Percentiles rank a stretch among this genome's conserved stretches.
These are phyloP conservation scores for Caenorhabditis tropicalis DNA, from an alignment of 1,140 invertebrate species.

Conservation along the genomic window DNA sequence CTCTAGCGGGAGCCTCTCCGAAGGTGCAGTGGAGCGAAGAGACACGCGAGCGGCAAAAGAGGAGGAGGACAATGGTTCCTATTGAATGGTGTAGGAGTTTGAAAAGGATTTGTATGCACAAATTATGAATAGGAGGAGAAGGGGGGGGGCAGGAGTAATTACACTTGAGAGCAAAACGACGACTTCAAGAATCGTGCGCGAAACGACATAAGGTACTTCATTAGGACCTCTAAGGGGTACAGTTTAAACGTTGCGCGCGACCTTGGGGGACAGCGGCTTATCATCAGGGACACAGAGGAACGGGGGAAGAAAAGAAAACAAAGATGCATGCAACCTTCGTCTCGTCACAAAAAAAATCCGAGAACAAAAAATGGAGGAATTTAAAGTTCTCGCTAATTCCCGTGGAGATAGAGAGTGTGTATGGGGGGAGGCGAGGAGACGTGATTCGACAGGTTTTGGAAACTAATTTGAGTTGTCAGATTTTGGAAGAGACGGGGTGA, in stretches of 20 bases:
- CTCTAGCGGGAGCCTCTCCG: not conserved
- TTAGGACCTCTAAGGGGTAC: no score
- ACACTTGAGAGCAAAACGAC: not conserved
- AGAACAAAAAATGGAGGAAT: not conserved
- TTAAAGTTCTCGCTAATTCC: not conserved
- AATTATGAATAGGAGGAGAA: not conserved
- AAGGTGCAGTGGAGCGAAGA: constrained; percentile 22
- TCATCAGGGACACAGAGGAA: not conserved
- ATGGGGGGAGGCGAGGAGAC: not conserved
- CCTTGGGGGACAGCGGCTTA: no score
- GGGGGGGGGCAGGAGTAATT: not conserved
- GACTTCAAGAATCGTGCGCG: not conserved
- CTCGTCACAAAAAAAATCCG: not conserved
- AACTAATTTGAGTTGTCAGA: constrained; percentile 34
- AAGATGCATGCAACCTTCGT: no score
- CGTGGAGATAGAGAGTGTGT: not conserved
- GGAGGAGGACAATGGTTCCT: not conserved
- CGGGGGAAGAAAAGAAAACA: not conserved
- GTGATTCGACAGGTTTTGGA: constrained; percentile 35
- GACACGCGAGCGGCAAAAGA: not conserved
- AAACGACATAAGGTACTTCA: not conserved
- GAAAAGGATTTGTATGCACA: not conserved
- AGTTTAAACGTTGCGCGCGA: no score
- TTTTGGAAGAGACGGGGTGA: not conserved
- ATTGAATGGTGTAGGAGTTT: not conserved